Percentiles rank a stretch among this genome's conserved stretches.
These are phyloP conservation scores for Melikaiella ostensackeni DNA, from an alignment of 2,888 invertebrate species.

Conservation along the genomic window DNA sequence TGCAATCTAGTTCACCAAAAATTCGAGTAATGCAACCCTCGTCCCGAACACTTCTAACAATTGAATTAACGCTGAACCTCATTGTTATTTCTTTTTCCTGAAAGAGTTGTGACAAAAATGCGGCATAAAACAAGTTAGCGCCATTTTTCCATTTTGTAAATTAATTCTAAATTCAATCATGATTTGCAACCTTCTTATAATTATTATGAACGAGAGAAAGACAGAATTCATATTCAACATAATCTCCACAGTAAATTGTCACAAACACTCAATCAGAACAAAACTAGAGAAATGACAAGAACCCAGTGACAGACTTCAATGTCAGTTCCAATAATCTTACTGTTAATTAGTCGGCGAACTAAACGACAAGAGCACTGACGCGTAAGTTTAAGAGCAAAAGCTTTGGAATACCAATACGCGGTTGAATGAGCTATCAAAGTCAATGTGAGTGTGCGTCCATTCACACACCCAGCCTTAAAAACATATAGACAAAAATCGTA, in stretches of 20 bases:
- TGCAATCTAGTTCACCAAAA: too few relatives aligned
- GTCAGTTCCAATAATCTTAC: conserved; percentile 3
- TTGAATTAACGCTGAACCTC: too few relatives aligned
- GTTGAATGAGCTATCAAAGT: conserved; percentile 36
- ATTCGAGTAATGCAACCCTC: too few relatives aligned
- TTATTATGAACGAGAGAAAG: not conserved
- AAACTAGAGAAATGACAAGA: not conserved
- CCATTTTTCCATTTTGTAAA: too few relatives aligned
- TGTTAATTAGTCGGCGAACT: conserved; percentile 14
- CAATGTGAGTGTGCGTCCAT: not conserved
- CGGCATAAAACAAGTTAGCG: too few relatives aligned
- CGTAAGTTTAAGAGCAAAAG: conserved; percentile 31
- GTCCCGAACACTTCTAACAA: too few relatives aligned
- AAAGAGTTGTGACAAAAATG: too few relatives aligned
- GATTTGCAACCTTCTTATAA: too few relatives aligned
- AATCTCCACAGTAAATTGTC: not conserved
- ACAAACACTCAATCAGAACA: not conserved
- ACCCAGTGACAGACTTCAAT: not conserved
- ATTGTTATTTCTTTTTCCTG: too few relatives aligned
- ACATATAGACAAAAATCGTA: conserved; percentile 11
- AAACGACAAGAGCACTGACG: conserved; percentile 17
- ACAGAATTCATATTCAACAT: not conserved
- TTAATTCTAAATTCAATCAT: too few relatives aligned
- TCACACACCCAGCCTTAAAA: not conserved
- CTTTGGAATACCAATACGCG: conserved; percentile 16